Conservation (phyloP, 2,113 vertebrate genomes). For the Rhineura floridana region DNA sequence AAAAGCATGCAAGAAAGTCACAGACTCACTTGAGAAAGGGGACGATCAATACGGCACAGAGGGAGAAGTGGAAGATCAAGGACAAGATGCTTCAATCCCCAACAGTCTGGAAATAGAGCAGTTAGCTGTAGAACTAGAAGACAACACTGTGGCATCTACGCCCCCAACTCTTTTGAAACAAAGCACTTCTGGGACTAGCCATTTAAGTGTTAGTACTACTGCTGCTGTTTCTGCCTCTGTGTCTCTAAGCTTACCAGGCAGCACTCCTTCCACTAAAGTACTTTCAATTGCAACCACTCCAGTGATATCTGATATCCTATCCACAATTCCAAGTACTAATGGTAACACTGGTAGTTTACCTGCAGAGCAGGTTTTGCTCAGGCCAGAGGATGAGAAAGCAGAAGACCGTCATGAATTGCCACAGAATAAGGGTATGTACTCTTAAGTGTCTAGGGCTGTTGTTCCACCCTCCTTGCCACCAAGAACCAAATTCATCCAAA, state of each 20-base stretch:
- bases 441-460: conserved; percentile 9
- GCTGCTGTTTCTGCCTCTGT: conserved; percentile 52
- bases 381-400: conserved; percentile 67
- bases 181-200: conserved; percentile 65
- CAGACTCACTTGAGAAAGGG: conserved; percentile 78
- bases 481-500: background rate
- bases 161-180: conserved; percentile 70
- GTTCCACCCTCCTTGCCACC: background rate
- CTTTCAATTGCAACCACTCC: conserved; percentile 52
- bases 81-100: conserved; percentile 57
- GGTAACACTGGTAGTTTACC: conserved; percentile 51
- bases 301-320: conserved; percentile 60
- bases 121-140: conserved; percentile 70
- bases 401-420: conserved; percentile 69
- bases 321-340: conserved; percentile 60
- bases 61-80: conserved; percentile 74
- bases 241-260: conserved; percentile 58
- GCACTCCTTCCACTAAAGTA: conserved; percentile 55
- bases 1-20: conserved; percentile 78
- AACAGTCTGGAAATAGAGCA: conserved; percentile 72
- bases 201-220: background rate
- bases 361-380: conserved; percentile 53
- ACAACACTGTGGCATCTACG: conserved; percentile 63
- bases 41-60: conserved; percentile 79
- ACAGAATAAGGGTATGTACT: conserved; percentile 75